Base-by-base conservation (phyloP, 2,113 vertebrate species). In the Nothobranchius furzeri region DNA sequence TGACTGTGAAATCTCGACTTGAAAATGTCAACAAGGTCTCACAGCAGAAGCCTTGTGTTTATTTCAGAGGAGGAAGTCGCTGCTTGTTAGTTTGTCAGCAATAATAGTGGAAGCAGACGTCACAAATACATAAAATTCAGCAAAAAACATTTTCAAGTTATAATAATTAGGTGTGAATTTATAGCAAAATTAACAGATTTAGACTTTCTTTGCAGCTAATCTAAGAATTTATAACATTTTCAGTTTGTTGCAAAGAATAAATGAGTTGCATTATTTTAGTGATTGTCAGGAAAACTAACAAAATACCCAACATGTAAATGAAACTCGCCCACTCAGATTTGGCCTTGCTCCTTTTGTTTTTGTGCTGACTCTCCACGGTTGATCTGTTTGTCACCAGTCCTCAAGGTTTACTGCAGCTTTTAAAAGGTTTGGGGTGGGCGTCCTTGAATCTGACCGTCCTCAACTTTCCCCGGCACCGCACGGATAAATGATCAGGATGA, bases 401-500 rank as follows among this genome's bases (percentile, higher is more conserved):
- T 73, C 75, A 43, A 79, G 75, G 68, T 64, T 60, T 84, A 61
- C 58, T 60, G 73, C 76, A 55, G 64, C 75, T 81, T 59, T 64
- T 53, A 45, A 63, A 82, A 61, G 66, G 60, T 63, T 67, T 14
- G 57, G 73, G 75, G 78, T 81, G 70, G 13, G 61, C 1, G 77
- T 84, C 82, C 82, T 83, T 79, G 79, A 37, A 40, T 64, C 66
- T 68, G 25, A 13, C 47, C 20, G 68, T 78, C 74, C 66, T 70
- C 65, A 60, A 40, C 70, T n/a, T 60, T 30, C 30, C 73, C 79
- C 76, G 36, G 58, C 12, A 52, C 59, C 60, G 69, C 50, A 0
- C 72, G 73, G 77, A 81, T 68, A 62, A 81, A 88, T 64, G 60
- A 81, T 61, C 76, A 57, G 72, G 76, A 66, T 40, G 37, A 72